Conservation (phyloP, 92 coral and sea anemone genomes). For the Parazoanthus atlanticus region DNA sequence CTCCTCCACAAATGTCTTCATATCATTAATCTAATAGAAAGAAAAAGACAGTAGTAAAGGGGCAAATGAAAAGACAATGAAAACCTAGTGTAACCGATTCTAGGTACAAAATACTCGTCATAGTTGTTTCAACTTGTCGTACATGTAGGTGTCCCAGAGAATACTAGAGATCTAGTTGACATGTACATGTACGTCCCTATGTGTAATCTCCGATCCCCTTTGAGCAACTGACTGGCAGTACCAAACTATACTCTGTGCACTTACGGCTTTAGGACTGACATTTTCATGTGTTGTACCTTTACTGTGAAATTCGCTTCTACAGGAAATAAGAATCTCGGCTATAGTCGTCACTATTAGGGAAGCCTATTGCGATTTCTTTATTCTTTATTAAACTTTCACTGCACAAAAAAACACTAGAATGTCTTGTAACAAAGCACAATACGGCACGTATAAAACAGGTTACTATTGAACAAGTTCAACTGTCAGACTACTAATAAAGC, state of each 20-base stretch:
- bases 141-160: background rate
- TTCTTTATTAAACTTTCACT: too few species aligned
- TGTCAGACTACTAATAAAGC: too few species aligned
- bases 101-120: background rate
- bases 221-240: background rate
- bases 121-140: too few species aligned
- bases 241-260: background rate
- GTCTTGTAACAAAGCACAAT: too few species aligned
- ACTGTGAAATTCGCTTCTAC: background rate
- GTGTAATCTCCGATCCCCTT: background rate
- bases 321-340: background rate
- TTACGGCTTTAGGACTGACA: background rate
- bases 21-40: constrained; percentile 28
- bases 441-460: too few species aligned
- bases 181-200: background rate
- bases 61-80: background rate
- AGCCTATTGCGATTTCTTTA: background rate
- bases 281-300: background rate
- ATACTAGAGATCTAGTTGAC: background rate
- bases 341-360: background rate
- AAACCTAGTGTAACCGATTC: too few species aligned
- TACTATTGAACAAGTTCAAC: too few species aligned
- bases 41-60: background rate
- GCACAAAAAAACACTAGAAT: too few species aligned
- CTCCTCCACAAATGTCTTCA: constrained; percentile 12